Evolutionary conservation across 2,113 vertebrate species (phyloP).

Genomic region (Galbula dea): DNA sequence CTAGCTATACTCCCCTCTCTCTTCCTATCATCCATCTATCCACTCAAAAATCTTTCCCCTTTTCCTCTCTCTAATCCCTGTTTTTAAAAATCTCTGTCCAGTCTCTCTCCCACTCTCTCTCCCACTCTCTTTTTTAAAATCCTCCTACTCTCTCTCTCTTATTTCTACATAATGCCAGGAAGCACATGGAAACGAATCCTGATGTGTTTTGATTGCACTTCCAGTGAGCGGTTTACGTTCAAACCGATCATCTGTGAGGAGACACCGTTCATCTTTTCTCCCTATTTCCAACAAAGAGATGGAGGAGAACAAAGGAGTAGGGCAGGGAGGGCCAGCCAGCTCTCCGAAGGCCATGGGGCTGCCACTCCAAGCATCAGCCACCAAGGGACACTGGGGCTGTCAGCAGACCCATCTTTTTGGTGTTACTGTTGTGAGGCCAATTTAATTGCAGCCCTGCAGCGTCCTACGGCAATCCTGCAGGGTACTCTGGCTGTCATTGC

Average conservation of each 20-base stretch:
- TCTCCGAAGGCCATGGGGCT: neutral
- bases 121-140: constrained; percentile 14
- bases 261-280: constrained; percentile 45
- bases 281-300: constrained; percentile 51
- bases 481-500: neutral
- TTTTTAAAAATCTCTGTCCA: constrained; percentile 57
- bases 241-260: constrained; percentile 24
- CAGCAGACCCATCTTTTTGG: neutral
- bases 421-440: neutral
- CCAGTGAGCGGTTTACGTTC: neutral
- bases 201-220: neutral
- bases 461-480: neutral
- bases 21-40: constrained; percentile 66
- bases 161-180: neutral
- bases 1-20: constrained; percentile 61
- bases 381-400: neutral
- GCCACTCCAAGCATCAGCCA: neutral
- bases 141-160: constrained; percentile 1
- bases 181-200: neutral
- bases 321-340: neutral
- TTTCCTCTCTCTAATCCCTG: constrained; percentile 54
- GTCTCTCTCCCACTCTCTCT: constrained; percentile 51
- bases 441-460: neutral
- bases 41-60: constrained; percentile 29
- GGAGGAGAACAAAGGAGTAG: constrained; percentile 34